A percentile compares a stretch with the other conserved stretches of the same genome.
Conservation (phyloP, 2,888 invertebrate species). For the Melanostoma scalare region DNA sequence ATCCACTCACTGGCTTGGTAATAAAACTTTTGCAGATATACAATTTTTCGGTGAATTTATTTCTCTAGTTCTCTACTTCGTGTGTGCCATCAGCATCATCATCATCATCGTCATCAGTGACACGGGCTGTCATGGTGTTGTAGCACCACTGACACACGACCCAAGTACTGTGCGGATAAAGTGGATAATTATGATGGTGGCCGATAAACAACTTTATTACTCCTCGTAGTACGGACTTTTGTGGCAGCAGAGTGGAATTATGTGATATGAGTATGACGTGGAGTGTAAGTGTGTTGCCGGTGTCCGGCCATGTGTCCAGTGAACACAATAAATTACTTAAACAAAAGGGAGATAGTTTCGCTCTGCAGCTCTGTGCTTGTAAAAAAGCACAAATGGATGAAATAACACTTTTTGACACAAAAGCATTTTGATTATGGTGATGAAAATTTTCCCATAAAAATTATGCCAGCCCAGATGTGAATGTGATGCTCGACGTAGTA, state of each 20-base stretch:
- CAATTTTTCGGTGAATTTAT: conserved; percentile 35
- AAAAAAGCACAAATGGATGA: conserved; percentile 4
- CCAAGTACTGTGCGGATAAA: conserved; percentile 40
- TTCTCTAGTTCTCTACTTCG: conserved; percentile 29
- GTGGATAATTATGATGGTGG: conserved; percentile 67
- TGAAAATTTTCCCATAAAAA: conserved; percentile 34
- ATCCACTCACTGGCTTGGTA: neutral
- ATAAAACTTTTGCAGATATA: conserved; percentile 20
- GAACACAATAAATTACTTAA: conserved; percentile 55
- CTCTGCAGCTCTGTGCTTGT: neutral
- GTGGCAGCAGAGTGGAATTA: conserved; percentile 12
- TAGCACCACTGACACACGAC: conserved; percentile 21
- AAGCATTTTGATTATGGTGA: conserved; percentile 57
- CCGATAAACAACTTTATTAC: conserved; percentile 42
- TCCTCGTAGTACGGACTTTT: conserved; percentile 22
- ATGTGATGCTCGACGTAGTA: neutral
- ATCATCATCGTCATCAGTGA: conserved; percentile 36
- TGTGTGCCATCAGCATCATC: neutral
- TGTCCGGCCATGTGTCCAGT: conserved; percentile 50
- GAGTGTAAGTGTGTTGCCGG: conserved; percentile 8
- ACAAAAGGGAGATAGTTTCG: conserved; percentile 24
- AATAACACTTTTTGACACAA: conserved; percentile 38
- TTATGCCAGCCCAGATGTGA: conserved; percentile 10
- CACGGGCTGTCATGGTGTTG: conserved; percentile 20
- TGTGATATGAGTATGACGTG: conserved; percentile 39